Evolutionary conservation across 2,888 invertebrate genomes (phyloP), one percentile per base, ranked within the genome.

Genomic region (Meghimatium bilineatum): DNA sequence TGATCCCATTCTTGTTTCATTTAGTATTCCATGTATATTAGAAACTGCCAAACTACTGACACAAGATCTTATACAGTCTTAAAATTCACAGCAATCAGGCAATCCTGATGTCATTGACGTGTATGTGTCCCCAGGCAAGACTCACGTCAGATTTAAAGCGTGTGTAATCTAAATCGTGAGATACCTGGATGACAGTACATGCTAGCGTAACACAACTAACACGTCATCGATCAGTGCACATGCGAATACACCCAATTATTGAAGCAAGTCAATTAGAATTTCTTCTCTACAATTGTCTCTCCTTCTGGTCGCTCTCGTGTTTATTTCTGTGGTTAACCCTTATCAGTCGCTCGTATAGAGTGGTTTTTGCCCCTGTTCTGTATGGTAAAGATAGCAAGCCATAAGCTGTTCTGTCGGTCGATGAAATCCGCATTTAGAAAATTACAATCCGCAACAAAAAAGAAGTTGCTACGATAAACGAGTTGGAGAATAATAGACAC

Each of bases 211-310:
- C 36, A 69, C 17, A 17, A 69, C 69, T 69, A 20, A 38, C 69
- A 69, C 36, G 23, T 23, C 69, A 69, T 69, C 69, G 69, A 69
- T 69, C 26, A 69, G 29, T 38, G 23, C 12, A 69, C 38, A 69
- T 36, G 34, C 38, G 36, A 34, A 26, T 38, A 34, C 8, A 32
- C 12, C 67, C 29, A 34, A 67, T 67, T 34, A 67, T 67, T 34
- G 69, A 69, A 69, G 69, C 38, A 20, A 69, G 69, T 69, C 69
- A 67, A 34, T 32, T 67, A 36, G 10, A 69, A 10, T 69, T 36
- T 36, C 60, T 63, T 63, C 17, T 34, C 20, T 23, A 26, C 36
- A 29, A 1, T 34, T 69, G 36, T 69, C 8, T 69, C 69, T n/a
- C 20, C 17, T 26, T 20, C 69, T 38, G 1, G 23, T 69, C 69